Percentiles rank a stretch among this genome's conserved stretches.
phyloP scores from a whole-genome alignment of 2,797 vertebrate species.

The Cygnus olor region DNA sequence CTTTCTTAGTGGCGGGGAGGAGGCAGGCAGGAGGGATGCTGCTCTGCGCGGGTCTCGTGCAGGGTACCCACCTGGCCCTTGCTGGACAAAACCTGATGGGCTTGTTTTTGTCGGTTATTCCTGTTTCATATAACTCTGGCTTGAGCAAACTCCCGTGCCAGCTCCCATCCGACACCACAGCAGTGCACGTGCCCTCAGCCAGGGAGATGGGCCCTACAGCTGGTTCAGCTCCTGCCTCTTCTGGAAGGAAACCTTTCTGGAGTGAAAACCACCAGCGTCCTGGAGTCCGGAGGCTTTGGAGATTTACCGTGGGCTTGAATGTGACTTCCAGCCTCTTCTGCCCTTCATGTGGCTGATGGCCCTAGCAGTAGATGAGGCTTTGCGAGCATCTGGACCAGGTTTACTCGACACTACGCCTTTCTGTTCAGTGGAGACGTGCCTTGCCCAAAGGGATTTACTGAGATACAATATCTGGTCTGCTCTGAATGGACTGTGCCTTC shows the following conservation, averaged over 20 bases:
- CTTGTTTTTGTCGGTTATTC: background rate
- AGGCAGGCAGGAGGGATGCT: background rate
- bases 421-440: no score
- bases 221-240: background rate
- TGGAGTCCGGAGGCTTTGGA: background rate
- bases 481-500: background rate
- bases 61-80: background rate
- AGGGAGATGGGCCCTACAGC: background rate
- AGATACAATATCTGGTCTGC: background rate
- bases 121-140: fast-evolving
- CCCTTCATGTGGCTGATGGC: background rate
- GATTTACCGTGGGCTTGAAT: background rate
- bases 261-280: no score
- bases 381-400: background rate
- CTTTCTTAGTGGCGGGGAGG: background rate
- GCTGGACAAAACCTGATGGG: fast-evolving
- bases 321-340: background rate
- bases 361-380: fast-evolving
- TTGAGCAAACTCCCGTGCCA: no score
- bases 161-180: fast-evolving
- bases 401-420: fast-evolving
- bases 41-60: fast-evolving
- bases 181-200: fast-evolving
- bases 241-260: no score
- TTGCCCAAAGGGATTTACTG: background rate